phyloP scores from a whole-genome alignment of 35 echinoderm and acorn worm genomes.

The Acanthaster planci region DNA sequence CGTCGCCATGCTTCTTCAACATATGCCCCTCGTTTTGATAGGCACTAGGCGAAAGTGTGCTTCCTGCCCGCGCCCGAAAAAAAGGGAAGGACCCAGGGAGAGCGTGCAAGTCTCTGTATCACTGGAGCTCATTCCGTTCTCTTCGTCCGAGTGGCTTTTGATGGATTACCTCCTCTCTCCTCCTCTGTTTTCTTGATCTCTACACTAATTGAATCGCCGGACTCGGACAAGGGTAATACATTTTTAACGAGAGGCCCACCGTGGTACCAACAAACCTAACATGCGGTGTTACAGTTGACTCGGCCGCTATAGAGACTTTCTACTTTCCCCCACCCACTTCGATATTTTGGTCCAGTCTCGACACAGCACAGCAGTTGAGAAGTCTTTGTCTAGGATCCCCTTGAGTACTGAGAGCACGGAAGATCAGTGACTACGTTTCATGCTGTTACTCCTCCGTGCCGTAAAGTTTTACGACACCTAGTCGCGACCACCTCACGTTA shows the following conservation, averaged over 20 bases:
- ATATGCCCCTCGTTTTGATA: background rate
- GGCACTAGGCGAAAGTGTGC: background rate
- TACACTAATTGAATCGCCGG: slow-evolving; percentile 19
- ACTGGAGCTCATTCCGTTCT: slow-evolving; percentile 4
- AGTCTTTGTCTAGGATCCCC: slow-evolving; percentile 17
- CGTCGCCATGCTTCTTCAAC: background rate
- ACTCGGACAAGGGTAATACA: background rate
- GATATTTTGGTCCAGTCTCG: background rate
- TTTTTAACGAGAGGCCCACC: slow-evolving; percentile 19
- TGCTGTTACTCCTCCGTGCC: slow-evolving; percentile 9
- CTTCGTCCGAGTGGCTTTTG: slow-evolving; percentile 16
- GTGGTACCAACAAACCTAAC: background rate
- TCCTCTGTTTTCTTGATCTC: slow-evolving; percentile 24
- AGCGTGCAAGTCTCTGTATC: slow-evolving; percentile 18
- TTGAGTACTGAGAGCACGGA: background rate
- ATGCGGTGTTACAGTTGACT: slow-evolving; percentile 28
- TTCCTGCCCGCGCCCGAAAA: background rate
- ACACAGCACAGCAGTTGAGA: background rate
- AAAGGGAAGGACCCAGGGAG: background rate
- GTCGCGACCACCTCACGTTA: slow-evolving; percentile 15
- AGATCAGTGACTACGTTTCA: slow-evolving; percentile 10
- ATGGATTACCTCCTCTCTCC: background rate
- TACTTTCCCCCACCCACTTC: background rate
- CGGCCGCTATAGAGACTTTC: background rate
- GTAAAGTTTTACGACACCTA: slow-evolving; percentile 33